These are phyloP conservation scores for Micromys minutus DNA, from an alignment of 2,113 vertebrate genomes.

Conservation along the genomic window DNA sequence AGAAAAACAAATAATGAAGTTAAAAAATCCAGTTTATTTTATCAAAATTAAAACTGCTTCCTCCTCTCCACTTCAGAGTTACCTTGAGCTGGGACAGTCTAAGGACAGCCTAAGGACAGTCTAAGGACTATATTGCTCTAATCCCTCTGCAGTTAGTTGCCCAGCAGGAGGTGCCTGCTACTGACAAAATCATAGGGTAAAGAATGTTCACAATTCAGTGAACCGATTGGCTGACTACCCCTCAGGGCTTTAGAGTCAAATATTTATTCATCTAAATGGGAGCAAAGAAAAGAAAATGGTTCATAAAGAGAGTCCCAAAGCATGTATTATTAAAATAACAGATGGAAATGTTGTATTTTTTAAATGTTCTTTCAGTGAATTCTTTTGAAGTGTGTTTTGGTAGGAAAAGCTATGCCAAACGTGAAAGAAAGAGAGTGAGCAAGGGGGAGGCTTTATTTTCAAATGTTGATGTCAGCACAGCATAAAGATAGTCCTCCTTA, in stretches of 20 bases:
- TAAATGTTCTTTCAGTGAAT: conserved; percentile 84
- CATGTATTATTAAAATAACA: conserved; percentile 85
- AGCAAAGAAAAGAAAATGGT: conserved; percentile 80
- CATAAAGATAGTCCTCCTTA: conserved; percentile 65
- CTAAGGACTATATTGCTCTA: conserved; percentile 61
- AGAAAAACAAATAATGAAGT: conserved; percentile 80
- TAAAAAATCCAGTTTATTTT: conserved; percentile 73
- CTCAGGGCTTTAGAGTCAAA: conserved; percentile 71
- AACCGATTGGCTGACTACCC: conserved; percentile 73
- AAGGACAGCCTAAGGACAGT: conserved; percentile 54
- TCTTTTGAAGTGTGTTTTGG: conserved; percentile 84
- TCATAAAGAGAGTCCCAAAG: conserved; percentile 79
- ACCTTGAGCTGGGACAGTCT: conserved; percentile 31
- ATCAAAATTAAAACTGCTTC: conserved; percentile 77
- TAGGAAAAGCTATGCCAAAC: conserved; percentile 82
- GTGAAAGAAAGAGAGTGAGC: neutral
- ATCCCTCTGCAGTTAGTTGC: conserved; percentile 70
- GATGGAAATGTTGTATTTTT: conserved; percentile 87
- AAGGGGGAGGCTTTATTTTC: conserved; percentile 59
- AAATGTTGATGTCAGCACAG: conserved; percentile 80
- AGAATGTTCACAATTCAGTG: conserved; percentile 62
- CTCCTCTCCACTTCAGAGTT: conserved; percentile 64
- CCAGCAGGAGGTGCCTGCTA: conserved; percentile 70
- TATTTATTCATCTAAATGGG: conserved; percentile 78
- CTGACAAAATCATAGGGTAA: conserved; percentile 73